Evolutionary conservation across 1,140 invertebrate genomes (phyloP), one percentile per base, ranked within the genome.

Genomic region (Pantala flavescens): DNA sequence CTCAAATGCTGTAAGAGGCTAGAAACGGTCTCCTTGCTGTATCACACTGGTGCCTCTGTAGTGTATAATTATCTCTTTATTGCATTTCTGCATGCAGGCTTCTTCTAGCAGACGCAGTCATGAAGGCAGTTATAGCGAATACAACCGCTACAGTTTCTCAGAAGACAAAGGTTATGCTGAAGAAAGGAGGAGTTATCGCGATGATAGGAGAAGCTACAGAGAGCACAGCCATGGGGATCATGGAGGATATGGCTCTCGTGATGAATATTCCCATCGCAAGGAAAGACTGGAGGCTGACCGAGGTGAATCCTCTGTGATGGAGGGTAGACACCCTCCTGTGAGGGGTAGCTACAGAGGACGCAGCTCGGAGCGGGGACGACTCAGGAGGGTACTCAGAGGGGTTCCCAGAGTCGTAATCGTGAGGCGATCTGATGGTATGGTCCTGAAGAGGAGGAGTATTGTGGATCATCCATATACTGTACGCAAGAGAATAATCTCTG

Each of bases 81-180:
- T 74, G 43, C 55, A 74, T 63, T 63, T 74, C 73, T 28, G 43
- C 55, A 63, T 70, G 55, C 55, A 77, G 76, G 73, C 75, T 12
- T 77, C 76, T 28, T 75, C 74, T 75, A 76, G 76, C 73, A 75
- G 76, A n/a, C 76, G 76, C 73, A 77, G 76, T 73, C 76, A 77
- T 70, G 76, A 77, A 74, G 75, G 75, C 23, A 74, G 71, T 73
- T 77, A 76, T 72, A 73, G 74, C 73, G 74, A 77, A 71, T 77
- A 77, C 75, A 77, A 71, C 71, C 76, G 76, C 71, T 77, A 77
- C 70, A 74, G 73, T 76, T 77, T 74, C 75, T 70, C 71, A 16
- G 76, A 77, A 71, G 76, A 77, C 23, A 77, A 77, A 63, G 72
- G 76, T 43, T 77, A 77, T 74, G 75, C 43, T 23, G 76, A 76